phyloP scores from a whole-genome alignment of 2,888 invertebrate species.

The Brachyptera risi region DNA sequence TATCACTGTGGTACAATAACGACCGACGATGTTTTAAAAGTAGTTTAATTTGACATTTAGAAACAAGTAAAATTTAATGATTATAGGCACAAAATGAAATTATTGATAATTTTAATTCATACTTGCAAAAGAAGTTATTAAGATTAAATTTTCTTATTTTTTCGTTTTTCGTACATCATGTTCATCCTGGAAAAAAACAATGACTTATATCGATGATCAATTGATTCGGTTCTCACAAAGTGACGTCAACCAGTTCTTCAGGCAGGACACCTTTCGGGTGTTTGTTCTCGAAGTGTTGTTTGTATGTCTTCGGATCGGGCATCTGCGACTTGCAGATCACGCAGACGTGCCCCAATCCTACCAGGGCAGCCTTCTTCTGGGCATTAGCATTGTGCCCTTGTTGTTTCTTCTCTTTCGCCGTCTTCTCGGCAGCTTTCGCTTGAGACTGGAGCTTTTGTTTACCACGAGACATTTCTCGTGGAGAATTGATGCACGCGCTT shows the following conservation, averaged over 20 bases:
- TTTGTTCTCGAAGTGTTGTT: slow-evolving; percentile 98
- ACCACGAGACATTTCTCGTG: slow-evolving; percentile 97
- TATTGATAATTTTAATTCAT: too few species aligned
- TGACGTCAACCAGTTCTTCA: slow-evolving; percentile 50
- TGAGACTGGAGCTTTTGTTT: slow-evolving; percentile 98
- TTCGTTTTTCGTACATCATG: too few species aligned
- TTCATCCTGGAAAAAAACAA: too few species aligned
- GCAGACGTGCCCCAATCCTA: slow-evolving; percentile 89
- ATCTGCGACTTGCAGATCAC: slow-evolving; percentile 93
- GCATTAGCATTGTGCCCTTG: slow-evolving; percentile 81
- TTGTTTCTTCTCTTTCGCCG: slow-evolving; percentile 81
- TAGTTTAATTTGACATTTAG: too few species aligned
- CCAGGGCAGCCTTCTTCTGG: slow-evolving; percentile 91
- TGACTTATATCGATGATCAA: too few species aligned
- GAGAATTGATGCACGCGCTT: too few species aligned
- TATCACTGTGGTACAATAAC: too few species aligned
- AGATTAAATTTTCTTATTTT: too few species aligned
- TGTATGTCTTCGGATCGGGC: slow-evolving; percentile 99
- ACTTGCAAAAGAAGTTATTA: too few species aligned
- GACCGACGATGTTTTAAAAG: too few species aligned
- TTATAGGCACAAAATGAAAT: too few species aligned
- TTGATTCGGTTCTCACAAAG: slow-evolving; percentile 25
- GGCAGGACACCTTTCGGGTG: slow-evolving; percentile 96
- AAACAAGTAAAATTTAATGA: too few species aligned
- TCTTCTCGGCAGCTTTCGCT: slow-evolving; percentile 89